phyloP scores from a whole-genome alignment of 2,113 vertebrate genomes.

The Alaudala cheleensis region DNA sequence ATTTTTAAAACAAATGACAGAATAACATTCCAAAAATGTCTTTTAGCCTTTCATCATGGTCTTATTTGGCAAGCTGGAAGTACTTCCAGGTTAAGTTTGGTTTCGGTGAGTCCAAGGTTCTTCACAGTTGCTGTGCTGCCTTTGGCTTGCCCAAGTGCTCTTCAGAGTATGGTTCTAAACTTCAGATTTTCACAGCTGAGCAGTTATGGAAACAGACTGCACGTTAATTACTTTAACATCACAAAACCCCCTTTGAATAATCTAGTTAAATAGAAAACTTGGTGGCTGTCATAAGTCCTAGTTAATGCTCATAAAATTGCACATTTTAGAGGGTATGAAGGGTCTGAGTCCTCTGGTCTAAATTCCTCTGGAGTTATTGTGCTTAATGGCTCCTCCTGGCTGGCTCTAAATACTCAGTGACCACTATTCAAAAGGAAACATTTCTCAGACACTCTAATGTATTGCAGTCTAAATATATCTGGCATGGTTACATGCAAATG shows the following conservation, averaged over 20 bases:
- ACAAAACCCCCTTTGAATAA: neutral
- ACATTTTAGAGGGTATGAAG: neutral
- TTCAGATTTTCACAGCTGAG: neutral
- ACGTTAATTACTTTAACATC: neutral
- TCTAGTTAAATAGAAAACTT: neutral
- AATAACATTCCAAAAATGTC: neutral
- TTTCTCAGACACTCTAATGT: neutral
- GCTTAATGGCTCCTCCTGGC: neutral
- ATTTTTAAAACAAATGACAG: constrained; percentile 6
- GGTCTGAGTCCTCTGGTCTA: neutral
- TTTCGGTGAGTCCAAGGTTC: neutral
- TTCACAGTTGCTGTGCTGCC: neutral
- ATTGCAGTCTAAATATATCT: neutral
- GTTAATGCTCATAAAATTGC: neutral
- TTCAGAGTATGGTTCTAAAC: neutral
- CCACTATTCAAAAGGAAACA: neutral
- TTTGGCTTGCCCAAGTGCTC: neutral
- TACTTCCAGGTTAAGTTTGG: too few relatives aligned
- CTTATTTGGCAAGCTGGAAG: neutral
- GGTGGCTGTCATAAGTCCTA: neutral
- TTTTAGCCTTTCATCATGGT: neutral
- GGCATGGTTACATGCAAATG: neutral
- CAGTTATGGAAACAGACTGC: neutral
- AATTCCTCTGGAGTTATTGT: neutral
- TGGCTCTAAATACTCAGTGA: neutral